Conservation (phyloP, 2,888 invertebrate genomes). For the Brachypterus glaber region DNA sequence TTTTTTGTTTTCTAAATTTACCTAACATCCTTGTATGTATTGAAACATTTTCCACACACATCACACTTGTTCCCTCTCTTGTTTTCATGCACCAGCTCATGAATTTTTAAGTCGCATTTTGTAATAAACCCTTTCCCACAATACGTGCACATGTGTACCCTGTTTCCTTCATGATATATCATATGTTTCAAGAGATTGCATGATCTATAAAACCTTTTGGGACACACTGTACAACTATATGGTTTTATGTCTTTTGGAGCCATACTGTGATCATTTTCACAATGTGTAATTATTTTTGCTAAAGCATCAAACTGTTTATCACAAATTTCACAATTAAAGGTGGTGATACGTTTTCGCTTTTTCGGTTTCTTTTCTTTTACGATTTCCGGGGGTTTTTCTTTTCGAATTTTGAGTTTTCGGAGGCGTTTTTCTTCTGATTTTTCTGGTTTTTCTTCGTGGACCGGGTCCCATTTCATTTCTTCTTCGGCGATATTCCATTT, state of each 20-base stretch:
- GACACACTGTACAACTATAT: slow-evolving; percentile 26
- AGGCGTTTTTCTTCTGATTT: no score
- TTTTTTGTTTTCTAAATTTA: no score
- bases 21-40: slow-evolving; percentile 30
- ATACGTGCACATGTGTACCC: slow-evolving; percentile 28
- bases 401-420: no score
- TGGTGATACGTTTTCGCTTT: not conserved
- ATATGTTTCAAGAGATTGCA: slow-evolving; percentile 28
- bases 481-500: no score
- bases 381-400: no score
- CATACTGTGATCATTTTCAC: slow-evolving; percentile 25
- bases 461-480: no score
- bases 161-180: slow-evolving; percentile 28
- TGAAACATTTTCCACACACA: slow-evolving; percentile 28
- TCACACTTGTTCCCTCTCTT: slow-evolving; percentile 28
- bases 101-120: slow-evolving; percentile 28
- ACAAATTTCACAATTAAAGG: slow-evolving; percentile 25
- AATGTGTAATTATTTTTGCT: slow-evolving; percentile 23
- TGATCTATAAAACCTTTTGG: slow-evolving; percentile 27
- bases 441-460: no score
- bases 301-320: slow-evolving; percentile 19
- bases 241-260: slow-evolving; percentile 25
- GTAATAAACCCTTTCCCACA: slow-evolving; percentile 38
- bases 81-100: slow-evolving; percentile 31
- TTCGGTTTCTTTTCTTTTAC: not conserved